These are phyloP conservation scores for Lepidurus couesii DNA, from an alignment of 1,140 invertebrate genomes.

Conservation along the genomic window DNA sequence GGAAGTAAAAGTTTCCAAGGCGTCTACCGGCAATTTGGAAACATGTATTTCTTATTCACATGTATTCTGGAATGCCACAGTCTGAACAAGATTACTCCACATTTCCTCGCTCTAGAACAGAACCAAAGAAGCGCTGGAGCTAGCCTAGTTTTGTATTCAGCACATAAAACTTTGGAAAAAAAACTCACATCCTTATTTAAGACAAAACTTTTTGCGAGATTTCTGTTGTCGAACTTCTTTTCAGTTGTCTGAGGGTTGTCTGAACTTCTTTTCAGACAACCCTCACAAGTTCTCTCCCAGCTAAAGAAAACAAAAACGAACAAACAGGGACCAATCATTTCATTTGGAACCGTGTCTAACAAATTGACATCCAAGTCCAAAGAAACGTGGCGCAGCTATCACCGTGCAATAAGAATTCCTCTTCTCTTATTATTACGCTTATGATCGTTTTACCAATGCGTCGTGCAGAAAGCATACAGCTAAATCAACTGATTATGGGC, in stretches of 20 bases:
- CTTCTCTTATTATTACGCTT: conserved; percentile 10
- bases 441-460: background rate
- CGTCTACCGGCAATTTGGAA: background rate
- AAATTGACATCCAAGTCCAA: conserved; percentile 19
- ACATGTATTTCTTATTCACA: conserved; percentile 16
- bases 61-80: conserved; percentile 18
- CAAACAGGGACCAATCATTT: conserved; percentile 1
- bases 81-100: conserved; percentile 16
- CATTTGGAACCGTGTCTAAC: conserved; percentile 15
- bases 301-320: background rate
- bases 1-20: background rate
- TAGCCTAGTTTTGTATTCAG: background rate
- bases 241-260: too few species aligned
- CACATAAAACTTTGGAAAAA: background rate
- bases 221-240: background rate
- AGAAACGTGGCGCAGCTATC: conserved; percentile 8
- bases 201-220: background rate
- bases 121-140: conserved; percentile 1
- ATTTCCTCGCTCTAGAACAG: background rate
- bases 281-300: background rate
- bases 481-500: conserved; percentile 15
- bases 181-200: background rate
- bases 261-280: too few species aligned
- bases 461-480: conserved; percentile 7
- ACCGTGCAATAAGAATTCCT: background rate